Conservation (phyloP, 2,113 vertebrate species). For the Aptenodytes patagonicus region DNA sequence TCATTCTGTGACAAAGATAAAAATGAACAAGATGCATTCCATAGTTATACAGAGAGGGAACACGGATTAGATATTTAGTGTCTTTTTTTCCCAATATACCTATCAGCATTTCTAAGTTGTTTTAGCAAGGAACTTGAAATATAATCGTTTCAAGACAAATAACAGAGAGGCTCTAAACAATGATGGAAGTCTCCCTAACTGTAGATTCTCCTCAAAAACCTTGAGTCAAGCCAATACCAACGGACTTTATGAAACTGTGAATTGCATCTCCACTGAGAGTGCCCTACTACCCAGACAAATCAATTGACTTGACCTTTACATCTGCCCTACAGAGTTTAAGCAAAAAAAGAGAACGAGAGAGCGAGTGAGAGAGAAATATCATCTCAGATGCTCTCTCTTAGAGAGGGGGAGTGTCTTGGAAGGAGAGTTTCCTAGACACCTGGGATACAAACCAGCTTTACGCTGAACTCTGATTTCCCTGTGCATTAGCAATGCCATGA, state of each 20-base stretch:
- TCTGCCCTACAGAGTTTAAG: slow-evolving; percentile 18
- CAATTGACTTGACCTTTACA: slow-evolving; percentile 24
- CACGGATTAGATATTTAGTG: slow-evolving; percentile 30
- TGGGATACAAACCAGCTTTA: not conserved
- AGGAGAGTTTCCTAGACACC: not conserved
- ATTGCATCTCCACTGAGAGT: not conserved
- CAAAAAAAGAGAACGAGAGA: not conserved
- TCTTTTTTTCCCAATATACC: not conserved
- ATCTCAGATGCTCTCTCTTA: not conserved
- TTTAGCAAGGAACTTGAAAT: slow-evolving; percentile 33
- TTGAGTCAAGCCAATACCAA: not conserved
- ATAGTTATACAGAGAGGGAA: not conserved
- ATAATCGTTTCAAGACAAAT: not conserved
- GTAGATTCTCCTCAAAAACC: slow-evolving; percentile 25
- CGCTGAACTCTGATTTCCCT: not conserved
- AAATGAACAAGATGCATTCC: slow-evolving; percentile 39
- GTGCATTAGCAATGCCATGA: not conserved
- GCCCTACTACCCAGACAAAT: not conserved
- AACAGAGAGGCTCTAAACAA: not conserved
- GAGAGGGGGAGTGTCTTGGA: not conserved
- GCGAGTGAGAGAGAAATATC: not conserved
- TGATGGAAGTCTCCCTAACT: not conserved
- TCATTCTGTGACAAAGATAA: slow-evolving; percentile 49
- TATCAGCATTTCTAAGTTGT: slow-evolving; percentile 20
- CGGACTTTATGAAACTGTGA: not conserved